Evolutionary conservation across 2,797 vertebrate genomes (phyloP).

Genomic region (Phoebastria nigripes): DNA sequence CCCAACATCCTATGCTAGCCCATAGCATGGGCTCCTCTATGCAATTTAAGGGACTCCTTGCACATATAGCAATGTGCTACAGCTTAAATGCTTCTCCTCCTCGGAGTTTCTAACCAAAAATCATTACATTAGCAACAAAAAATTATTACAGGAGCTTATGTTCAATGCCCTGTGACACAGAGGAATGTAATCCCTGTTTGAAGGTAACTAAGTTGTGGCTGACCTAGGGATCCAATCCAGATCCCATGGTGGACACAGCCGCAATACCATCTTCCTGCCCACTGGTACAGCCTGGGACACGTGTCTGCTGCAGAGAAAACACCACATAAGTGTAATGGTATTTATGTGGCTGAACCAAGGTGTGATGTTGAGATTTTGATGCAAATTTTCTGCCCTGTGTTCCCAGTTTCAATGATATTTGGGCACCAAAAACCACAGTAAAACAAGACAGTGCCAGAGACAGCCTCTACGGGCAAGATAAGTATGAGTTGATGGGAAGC

Average conservation of each 20-base stretch:
- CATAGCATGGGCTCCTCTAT: background rate
- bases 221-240: background rate
- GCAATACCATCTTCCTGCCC: background rate
- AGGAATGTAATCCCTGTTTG: background rate
- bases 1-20: background rate
- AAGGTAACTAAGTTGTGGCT: background rate
- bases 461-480: background rate
- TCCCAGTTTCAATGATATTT: background rate
- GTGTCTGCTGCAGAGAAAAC: background rate
- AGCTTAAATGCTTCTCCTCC: background rate
- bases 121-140: background rate
- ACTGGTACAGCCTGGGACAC: background rate
- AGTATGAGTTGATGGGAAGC: background rate
- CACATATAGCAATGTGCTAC: fast-evolving
- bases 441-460: background rate
- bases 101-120: background rate
- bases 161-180: background rate
- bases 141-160: background rate
- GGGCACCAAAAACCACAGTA: background rate
- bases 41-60: background rate
- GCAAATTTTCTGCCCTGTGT: background rate
- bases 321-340: background rate
- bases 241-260: background rate
- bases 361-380: background rate
- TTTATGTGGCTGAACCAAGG: background rate